Base-by-base conservation (phyloP, 2,888 invertebrate genomes). In the Caenorhabditis sp. region DNA sequence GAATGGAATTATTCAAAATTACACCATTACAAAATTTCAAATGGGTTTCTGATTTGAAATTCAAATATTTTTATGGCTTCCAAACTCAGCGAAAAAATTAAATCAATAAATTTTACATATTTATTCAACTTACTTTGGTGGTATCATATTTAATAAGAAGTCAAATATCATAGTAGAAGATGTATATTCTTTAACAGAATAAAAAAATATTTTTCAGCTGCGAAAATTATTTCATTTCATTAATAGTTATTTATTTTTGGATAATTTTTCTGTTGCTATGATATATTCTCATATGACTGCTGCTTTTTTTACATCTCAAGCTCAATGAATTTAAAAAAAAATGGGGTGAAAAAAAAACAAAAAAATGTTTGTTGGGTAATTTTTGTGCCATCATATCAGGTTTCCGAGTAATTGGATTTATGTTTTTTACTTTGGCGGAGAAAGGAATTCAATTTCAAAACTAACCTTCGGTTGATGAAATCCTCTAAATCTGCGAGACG, bases 401-500 rank as follows among this genome's bases (percentile, higher is more conserved):
- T 43, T 43, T 43, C 43, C 17, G 43, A 14, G 43, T 43, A 43
- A 25, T 43, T 43, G 43, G 14, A 43, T 10, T 43, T 43, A 7
- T 43, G 12, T 57, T 36, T 57, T 36, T 57, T n/a, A 1, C 43
- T 25, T 14, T 3, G 3, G 7, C 17, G 57, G 61, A 52, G 36
- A 27, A 36, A 21, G 31, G 31, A 31, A 31, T 31, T 31, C 31
- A 31, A 31, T 31, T 31, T 31, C 31, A 31, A 31, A 38, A 63
- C 77, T 31, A 14, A 79, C 82, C 82, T 76, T 63, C 77, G 67
- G 63, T 81, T 82, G 66, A 82, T 79, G 63, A 81, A 82, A 20
- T 81, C 78, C 54, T 79, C 81, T n/a, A 82, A 69, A 54, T 82
- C 82, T 0, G 82, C 82, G 21, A 82, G 59, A 25, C 82, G 59